Evolutionary conservation across 2,113 vertebrate species (phyloP).

Genomic region (Cinclus cinclus): DNA sequence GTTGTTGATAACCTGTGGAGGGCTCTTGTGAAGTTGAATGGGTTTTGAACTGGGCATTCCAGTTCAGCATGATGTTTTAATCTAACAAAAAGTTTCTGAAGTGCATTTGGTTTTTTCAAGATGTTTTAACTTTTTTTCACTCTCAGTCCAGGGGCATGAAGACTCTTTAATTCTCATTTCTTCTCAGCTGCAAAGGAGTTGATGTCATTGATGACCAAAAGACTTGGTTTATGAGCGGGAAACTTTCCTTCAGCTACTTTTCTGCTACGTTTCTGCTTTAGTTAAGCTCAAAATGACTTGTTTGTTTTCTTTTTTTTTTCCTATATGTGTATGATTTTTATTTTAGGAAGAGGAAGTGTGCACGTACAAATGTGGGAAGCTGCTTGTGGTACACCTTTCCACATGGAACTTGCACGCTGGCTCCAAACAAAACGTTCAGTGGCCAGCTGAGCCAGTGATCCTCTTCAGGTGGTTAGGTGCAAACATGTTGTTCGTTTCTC

Average conservation of each 20-base stretch:
- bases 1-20: neutral
- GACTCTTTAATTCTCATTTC: slow-evolving; percentile 40
- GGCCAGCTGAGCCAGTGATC: neutral
- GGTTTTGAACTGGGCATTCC: neutral
- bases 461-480: neutral
- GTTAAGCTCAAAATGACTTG: neutral
- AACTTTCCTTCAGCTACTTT: neutral
- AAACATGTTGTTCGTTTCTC: neutral
- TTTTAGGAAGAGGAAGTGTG: neutral
- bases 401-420: neutral
- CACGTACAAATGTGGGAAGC: neutral
- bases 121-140: slow-evolving; percentile 50
- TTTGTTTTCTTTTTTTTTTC: neutral
- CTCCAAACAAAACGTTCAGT: neutral
- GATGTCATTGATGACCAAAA: slow-evolving; percentile 29
- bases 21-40: neutral
- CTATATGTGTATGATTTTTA: neutral
- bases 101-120: neutral
- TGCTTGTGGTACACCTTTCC: neutral
- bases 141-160: slow-evolving; percentile 23
- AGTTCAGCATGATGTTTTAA: neutral
- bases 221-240: slow-evolving; percentile 2
- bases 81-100: neutral
- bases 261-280: neutral
- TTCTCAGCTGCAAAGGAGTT: slow-evolving; percentile 13